These are phyloP conservation scores for Denticeps clupeoides DNA, from an alignment of 2,797 vertebrate genomes.

Conservation along the genomic window DNA sequence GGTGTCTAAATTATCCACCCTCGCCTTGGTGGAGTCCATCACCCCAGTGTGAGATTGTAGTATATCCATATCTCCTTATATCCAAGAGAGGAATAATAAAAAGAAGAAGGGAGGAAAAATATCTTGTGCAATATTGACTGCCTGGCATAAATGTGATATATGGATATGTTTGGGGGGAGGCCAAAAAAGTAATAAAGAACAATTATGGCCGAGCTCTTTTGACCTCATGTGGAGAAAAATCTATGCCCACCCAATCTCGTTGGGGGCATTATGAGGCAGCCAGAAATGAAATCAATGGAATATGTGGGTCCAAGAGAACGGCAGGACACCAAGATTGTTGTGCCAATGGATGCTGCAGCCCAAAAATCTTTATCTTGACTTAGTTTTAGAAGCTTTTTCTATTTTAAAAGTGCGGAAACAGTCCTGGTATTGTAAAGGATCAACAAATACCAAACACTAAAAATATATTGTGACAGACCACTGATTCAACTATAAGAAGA, in stretches of 20 bases:
- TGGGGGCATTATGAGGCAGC: constrained; percentile 47
- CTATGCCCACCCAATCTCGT: constrained; percentile 59
- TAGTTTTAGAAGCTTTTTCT: no score
- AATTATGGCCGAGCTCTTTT: constrained; percentile 53
- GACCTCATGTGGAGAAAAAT: constrained; percentile 52
- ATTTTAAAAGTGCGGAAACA: no score
- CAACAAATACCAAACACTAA: no score
- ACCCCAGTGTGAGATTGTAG: no score
- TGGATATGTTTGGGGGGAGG: constrained; percentile 43
- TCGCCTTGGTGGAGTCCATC: no score
- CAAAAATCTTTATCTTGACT: no score
- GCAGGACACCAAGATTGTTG: constrained; percentile 42
- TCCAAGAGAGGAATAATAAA: neutral
- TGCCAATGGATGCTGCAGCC: constrained; percentile 22
- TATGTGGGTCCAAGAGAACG: constrained; percentile 41
- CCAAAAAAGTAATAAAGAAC: constrained; percentile 58
- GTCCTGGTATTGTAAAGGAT: no score
- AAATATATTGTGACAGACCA: no score
- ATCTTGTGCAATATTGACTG: constrained; percentile 30
- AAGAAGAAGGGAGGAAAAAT: constrained; percentile 18
- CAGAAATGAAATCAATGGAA: constrained; percentile 58
- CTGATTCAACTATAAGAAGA: no score
- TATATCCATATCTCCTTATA: neutral
- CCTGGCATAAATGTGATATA: constrained; percentile 48
- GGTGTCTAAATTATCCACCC: no score